phyloP scores from a whole-genome alignment of 2,888 invertebrate species.

The Mechanitis messenoides region DNA sequence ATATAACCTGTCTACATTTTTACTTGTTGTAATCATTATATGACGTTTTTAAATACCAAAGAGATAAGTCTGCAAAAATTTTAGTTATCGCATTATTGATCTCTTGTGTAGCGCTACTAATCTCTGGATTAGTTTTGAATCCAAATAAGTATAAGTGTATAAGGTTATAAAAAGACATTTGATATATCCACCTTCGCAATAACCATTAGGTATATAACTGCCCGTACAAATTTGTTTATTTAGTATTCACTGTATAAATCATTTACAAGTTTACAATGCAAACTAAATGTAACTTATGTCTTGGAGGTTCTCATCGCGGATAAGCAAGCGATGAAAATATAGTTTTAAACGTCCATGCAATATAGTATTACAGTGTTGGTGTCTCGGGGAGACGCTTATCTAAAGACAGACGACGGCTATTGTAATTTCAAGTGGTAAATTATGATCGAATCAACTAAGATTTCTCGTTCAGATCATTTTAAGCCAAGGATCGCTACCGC shows the following conservation, averaged over 20 bases:
- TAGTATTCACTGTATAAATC: neutral
- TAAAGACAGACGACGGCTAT: slow-evolving; percentile 53
- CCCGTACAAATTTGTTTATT: too few species aligned
- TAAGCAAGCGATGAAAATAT: slow-evolving; percentile 38
- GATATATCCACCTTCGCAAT: too few species aligned
- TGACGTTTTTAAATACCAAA: slow-evolving; percentile 24
- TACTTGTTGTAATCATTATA: slow-evolving; percentile 25
- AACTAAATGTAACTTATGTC: slow-evolving; percentile 3
- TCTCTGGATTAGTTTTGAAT: neutral
- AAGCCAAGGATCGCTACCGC: slow-evolving; percentile 37
- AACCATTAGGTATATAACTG: too few species aligned
- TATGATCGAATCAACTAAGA: slow-evolving; percentile 58
- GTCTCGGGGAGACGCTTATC: slow-evolving; percentile 49
- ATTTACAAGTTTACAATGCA: neutral
- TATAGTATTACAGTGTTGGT: slow-evolving; percentile 14
- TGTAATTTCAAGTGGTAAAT: slow-evolving; percentile 63
- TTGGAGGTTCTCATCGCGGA: slow-evolving; percentile 31
- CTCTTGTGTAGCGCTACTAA: neutral
- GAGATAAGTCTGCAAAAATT: slow-evolving; percentile 9
- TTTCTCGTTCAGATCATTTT: slow-evolving; percentile 54
- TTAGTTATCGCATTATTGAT: slow-evolving; percentile 13
- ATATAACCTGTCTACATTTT: slow-evolving; percentile 22
- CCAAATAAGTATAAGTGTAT: neutral
- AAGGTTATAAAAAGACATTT: slow-evolving; percentile 3
- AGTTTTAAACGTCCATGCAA: slow-evolving; percentile 39